Conservation (phyloP, 2,113 vertebrate genomes). For the Pterocles orientalis region DNA sequence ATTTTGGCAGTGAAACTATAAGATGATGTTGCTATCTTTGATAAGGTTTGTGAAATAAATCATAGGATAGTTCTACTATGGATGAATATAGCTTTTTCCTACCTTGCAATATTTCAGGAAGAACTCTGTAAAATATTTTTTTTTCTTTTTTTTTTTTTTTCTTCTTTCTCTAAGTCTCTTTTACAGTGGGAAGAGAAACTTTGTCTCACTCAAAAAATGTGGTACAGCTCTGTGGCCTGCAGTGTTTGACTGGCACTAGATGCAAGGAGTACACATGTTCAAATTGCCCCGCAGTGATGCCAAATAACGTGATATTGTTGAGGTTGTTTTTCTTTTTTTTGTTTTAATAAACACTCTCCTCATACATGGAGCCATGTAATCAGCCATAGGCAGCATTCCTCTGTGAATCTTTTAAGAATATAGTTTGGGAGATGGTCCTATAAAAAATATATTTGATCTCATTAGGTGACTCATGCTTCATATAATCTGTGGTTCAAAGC, state of each 20-base stretch:
- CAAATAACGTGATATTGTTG: background rate
- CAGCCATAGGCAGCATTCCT: background rate
- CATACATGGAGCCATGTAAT: background rate
- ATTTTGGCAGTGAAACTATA: background rate
- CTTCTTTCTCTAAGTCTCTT: background rate
- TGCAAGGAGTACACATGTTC: background rate
- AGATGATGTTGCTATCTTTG: background rate
- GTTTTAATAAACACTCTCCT: background rate
- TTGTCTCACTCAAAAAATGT: background rate
- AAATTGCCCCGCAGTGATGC: background rate
- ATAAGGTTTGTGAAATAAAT: background rate
- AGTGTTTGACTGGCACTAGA: background rate
- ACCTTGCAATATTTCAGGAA: background rate
- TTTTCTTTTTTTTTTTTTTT: background rate
- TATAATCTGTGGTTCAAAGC: background rate
- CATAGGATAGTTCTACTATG: fast-evolving
- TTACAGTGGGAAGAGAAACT: background rate
- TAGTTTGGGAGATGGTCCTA: background rate
- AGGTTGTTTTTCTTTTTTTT: background rate
- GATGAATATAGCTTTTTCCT: background rate
- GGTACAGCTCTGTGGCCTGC: background rate
- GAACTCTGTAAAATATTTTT: background rate
- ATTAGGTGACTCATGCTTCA: background rate
- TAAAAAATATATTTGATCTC: background rate
- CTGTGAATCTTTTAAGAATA: background rate